These are phyloP conservation scores for Popillia japonica DNA, from an alignment of 1,140 invertebrate species.

Conservation along the genomic window DNA sequence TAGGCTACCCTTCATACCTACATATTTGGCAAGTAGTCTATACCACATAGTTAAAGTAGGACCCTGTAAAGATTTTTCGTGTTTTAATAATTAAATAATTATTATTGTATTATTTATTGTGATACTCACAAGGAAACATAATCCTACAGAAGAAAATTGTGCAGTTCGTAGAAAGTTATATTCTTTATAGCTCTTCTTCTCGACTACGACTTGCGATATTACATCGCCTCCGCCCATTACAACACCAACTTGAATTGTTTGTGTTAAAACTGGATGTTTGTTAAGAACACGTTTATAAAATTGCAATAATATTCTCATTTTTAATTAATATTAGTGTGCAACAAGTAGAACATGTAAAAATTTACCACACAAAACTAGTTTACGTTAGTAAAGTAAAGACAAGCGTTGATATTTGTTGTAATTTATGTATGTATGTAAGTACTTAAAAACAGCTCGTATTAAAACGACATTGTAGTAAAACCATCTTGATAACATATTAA, in stretches of 20 bases:
- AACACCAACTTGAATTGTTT: constrained; percentile 62
- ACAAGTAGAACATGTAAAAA: too few species aligned
- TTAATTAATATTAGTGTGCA: too few species aligned
- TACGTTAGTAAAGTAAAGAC: too few species aligned
- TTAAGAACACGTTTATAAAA: constrained; percentile 35
- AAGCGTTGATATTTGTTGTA: too few species aligned
- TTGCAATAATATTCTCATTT: constrained; percentile 34
- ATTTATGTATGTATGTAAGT: too few species aligned
- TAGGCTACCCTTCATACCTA: constrained; percentile 64
- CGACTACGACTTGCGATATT: constrained; percentile 63
- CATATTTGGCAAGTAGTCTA: constrained; percentile 68
- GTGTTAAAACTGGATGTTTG: constrained; percentile 24
- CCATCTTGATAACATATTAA: too few species aligned
- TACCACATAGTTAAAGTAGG: constrained; percentile 78
- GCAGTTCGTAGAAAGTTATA: constrained; percentile 57
- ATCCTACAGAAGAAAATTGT: constrained; percentile 63
- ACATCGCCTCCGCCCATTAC: constrained; percentile 65
- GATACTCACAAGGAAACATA: constrained; percentile 63
- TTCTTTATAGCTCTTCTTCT: constrained; percentile 58
- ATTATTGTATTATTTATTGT: constrained; percentile 37
- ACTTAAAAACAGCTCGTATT: too few species aligned
- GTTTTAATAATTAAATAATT: constrained; percentile 51
- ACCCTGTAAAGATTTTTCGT: constrained; percentile 60
- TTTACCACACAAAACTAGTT: too few species aligned
- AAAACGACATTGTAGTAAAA: too few species aligned